phyloP scores from a whole-genome alignment of 2,797 vertebrate species.

The Gallinago nigripennis region DNA sequence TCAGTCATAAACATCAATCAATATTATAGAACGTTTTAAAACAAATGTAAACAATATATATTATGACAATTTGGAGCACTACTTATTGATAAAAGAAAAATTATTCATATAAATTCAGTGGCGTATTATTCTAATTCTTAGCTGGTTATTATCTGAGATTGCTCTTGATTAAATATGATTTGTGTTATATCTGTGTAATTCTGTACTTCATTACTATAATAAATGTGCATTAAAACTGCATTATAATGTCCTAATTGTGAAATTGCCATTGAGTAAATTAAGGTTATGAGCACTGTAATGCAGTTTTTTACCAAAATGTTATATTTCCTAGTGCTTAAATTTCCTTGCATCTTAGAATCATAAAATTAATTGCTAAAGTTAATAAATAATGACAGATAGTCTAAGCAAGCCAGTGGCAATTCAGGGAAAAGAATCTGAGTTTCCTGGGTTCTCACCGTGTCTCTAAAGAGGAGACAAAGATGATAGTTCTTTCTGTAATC shows the following conservation, averaged over 20 bases:
- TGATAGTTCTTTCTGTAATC: neutral
- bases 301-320: neutral
- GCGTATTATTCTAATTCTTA: neutral
- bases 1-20: constrained; percentile 31
- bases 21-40: constrained; percentile 2
- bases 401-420: neutral
- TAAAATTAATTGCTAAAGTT: constrained; percentile 2
- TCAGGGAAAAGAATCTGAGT: neutral
- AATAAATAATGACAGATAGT: constrained; percentile 6
- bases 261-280: constrained; percentile 35
- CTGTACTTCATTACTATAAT: constrained; percentile 35
- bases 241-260: constrained; percentile 34
- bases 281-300: neutral
- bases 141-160: constrained; percentile 9
- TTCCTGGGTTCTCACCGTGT: neutral
- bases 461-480: neutral
- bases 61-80: neutral
- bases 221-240: constrained; percentile 26
- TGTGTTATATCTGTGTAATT: constrained; percentile 25
- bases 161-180: constrained; percentile 38
- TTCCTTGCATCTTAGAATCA: neutral
- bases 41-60: constrained; percentile 23
- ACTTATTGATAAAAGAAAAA: constrained; percentile 36
- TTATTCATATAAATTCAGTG: neutral
- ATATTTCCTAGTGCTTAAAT: neutral